These are phyloP conservation scores for Ciconia stormi DNA, from an alignment of 2,113 vertebrate genomes.

Conservation along the genomic window DNA sequence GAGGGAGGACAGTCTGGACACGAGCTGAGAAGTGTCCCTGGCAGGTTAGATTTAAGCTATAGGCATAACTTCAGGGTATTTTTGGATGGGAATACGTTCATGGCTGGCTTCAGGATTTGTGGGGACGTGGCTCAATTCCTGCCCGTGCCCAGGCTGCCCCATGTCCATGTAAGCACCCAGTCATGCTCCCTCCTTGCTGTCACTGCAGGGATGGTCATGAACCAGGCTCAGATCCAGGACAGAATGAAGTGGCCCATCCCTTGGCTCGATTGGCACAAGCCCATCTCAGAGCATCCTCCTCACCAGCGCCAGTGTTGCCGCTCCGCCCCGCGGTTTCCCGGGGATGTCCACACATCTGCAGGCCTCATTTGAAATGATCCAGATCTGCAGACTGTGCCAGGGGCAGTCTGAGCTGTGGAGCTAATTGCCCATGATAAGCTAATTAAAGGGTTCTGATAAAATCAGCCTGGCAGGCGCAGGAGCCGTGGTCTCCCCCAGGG, in stretches of 20 bases:
- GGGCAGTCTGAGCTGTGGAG: slow-evolving; percentile 47
- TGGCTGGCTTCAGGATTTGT: not conserved
- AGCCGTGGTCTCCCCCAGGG: not conserved
- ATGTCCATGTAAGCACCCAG: not conserved
- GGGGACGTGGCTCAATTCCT: not conserved
- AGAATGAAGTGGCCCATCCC: not conserved
- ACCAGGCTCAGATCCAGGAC: not conserved
- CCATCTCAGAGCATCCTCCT: not conserved
- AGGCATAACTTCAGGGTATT: not conserved
- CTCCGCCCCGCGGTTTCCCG: rapidly evolving
- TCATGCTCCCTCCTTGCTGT: not conserved
- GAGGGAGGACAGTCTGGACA: not conserved
- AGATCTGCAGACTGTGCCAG: not conserved
- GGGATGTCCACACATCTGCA: not conserved
- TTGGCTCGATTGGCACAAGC: not conserved
- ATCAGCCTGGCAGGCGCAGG: not conserved
- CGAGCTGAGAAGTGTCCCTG: not conserved
- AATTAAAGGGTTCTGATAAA: slow-evolving; percentile 61
- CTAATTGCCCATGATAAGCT: slow-evolving; percentile 69
- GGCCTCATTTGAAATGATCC: not conserved
- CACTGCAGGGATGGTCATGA: not conserved
- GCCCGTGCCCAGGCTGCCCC: not conserved
- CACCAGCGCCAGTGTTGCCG: rapidly evolving
- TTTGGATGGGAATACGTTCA: not conserved
- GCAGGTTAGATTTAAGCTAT: not conserved